Evolutionary conservation across 1,140 invertebrate genomes (phyloP), one percentile per base, ranked within the genome.

Genomic region (Drosophila sucinea): DNA sequence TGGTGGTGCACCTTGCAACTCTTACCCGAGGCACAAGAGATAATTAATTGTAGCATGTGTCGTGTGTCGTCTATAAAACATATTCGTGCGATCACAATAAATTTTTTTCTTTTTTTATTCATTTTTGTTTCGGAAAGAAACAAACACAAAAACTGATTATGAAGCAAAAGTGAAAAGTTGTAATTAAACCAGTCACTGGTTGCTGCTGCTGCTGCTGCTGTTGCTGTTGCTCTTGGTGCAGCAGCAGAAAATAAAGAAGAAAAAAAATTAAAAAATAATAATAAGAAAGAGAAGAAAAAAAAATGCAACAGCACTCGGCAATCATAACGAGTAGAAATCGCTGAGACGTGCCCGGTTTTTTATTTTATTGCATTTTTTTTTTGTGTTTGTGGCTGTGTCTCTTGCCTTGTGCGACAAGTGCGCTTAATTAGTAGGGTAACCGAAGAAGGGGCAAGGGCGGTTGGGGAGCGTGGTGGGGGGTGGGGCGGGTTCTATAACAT

Each of bases 101-200:
- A 73, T 79, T 89, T 87, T 82, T 77, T 73, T 58, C 74, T 73
- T 56, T 58, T 74, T 51, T 70, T 60, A 57, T 76, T 70, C 44
- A 58, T 69, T 25, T 47, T 51, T 27, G 23, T 51, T 51, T 51
- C 25, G 29, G 55, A 77, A 69, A 44, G 67, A 65, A 67, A 40
- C 32, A 61, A 70, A 70, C 67, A 55, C 44, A 79, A 79, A 87
- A 87, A 77, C 83, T 77, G 67, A 87, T 87, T 87, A 87, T 89
- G 84, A 87, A 76, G 84, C 85, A 87, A 87, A 87, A 89, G 84
- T 87, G 84, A 87, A 87, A 87, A 84, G 84, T 78, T 89, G 84
- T 77, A 87, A 87, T 87, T 87, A 87, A 87, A 89, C 84, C 84
- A 89, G 84, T 87, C 84, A 89, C 77, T 87, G 83, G 66, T 61